phyloP scores from a whole-genome alignment of 2,113 vertebrate species.

The Origma solitaria region DNA sequence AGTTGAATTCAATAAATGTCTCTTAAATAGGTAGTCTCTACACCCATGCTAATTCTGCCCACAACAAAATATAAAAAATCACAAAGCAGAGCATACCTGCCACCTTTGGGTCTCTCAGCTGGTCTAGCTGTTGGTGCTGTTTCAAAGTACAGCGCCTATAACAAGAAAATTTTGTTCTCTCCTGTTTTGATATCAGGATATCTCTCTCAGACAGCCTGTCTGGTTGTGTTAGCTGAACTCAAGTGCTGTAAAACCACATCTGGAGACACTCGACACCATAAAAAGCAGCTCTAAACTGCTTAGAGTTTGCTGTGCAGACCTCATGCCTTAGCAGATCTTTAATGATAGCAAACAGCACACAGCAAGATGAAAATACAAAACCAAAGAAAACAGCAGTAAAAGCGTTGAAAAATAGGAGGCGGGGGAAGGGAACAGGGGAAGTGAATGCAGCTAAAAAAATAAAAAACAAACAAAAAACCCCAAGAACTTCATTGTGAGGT shows the following conservation, averaged over 20 bases:
- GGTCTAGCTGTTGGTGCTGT: neutral
- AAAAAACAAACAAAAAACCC: fast-evolving
- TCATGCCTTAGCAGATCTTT: neutral
- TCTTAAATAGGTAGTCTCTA: neutral
- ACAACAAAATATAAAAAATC: neutral
- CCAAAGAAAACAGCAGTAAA: neutral
- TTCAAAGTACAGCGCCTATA: neutral
- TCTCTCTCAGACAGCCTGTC: neutral
- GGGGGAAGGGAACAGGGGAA: neutral
- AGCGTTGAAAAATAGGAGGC: neutral
- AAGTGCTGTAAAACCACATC: neutral
- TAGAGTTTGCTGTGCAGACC: neutral
- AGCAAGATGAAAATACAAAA: neutral
- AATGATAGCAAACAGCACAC: neutral
- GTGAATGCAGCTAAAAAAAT: neutral
- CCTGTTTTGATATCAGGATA: neutral
- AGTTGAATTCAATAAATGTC: neutral
- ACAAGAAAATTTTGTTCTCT: neutral
- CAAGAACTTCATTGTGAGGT: neutral
- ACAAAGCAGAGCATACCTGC: neutral
- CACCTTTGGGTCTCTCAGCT: fast-evolving
- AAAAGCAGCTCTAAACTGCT: neutral
- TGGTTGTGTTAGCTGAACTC: neutral
- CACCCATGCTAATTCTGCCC: neutral
- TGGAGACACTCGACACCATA: neutral